These are phyloP conservation scores for Wasmannia auropunctata DNA, from an alignment of 1,140 invertebrate genomes.

Conservation along the genomic window DNA sequence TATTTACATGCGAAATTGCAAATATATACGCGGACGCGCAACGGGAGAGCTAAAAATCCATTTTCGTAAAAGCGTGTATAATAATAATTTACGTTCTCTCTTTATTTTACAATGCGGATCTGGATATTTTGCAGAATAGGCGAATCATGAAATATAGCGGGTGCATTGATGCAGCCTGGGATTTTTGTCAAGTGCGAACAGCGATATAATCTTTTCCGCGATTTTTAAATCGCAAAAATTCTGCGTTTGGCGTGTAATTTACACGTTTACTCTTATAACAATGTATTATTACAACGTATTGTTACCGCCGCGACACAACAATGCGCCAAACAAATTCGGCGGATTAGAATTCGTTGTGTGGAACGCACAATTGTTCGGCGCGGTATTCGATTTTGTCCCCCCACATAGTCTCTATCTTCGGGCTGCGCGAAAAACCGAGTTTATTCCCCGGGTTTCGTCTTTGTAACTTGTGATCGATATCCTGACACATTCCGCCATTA, in stretches of 20 bases:
- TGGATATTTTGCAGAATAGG: neutral
- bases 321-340: neutral
- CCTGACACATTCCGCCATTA: slow-evolving; percentile 53
- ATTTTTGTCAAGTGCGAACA: slow-evolving; percentile 5
- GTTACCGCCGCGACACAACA: neutral
- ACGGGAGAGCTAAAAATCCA: slow-evolving; percentile 15
- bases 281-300: neutral
- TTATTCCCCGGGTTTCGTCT: slow-evolving; percentile 35
- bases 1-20: slow-evolving; percentile 36
- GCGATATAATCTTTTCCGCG: neutral
- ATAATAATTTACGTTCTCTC: slow-evolving; percentile 34
- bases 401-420: neutral
- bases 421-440: slow-evolving; percentile 30
- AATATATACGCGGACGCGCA: neutral
- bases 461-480: slow-evolving; percentile 54
- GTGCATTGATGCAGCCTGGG: neutral
- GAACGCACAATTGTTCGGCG: neutral
- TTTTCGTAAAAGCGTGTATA: slow-evolving; percentile 4
- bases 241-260: neutral
- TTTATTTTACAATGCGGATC: slow-evolving; percentile 17
- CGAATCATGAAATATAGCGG: neutral
- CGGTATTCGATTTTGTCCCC: too few relatives aligned
- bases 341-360: neutral
- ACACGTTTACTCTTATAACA: neutral
- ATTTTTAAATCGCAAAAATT: neutral